A percentile compares a stretch with the other conserved stretches of the same genome.
Evolutionary conservation across 1,140 invertebrate genomes (phyloP).

Genomic region (Drusus annulatus): DNA sequence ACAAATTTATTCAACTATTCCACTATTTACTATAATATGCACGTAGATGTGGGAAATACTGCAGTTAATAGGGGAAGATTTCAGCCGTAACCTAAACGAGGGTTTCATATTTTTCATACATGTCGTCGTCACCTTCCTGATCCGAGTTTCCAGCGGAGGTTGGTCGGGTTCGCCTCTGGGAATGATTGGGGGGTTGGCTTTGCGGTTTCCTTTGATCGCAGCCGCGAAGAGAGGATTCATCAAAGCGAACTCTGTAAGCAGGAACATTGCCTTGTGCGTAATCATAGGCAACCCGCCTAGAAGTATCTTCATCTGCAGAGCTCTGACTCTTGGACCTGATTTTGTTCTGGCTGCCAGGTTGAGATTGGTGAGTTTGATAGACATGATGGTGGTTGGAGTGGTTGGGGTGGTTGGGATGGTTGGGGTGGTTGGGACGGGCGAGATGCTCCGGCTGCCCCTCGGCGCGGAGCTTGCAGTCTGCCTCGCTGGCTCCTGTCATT

Average conservation of each 20-base stretch:
- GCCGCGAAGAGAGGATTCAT: constrained; percentile 43
- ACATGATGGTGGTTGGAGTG: background rate
- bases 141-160: constrained; percentile 47
- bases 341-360: constrained; percentile 32
- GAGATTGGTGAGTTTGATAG: too few relatives aligned
- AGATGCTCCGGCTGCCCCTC: constrained; percentile 36
- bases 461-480: constrained; percentile 1
- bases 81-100: constrained; percentile 63
- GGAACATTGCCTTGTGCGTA: constrained; percentile 29
- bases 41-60: constrained; percentile 2
- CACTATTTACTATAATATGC: background rate
- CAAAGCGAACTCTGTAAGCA: constrained; percentile 52
- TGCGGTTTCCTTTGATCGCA: constrained; percentile 38
- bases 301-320: constrained; percentile 39
- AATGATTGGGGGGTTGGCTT: constrained; percentile 56
- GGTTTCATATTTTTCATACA: constrained; percentile 71
- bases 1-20: background rate
- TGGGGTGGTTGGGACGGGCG: too few relatives aligned
- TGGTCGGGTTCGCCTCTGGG: constrained; percentile 26
- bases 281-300: constrained; percentile 29
- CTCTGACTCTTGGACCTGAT: constrained; percentile 47
- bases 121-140: constrained; percentile 51
- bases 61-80: background rate
- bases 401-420: too few relatives aligned
- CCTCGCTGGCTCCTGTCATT: constrained; percentile 31